A percentile compares a stretch with the other conserved stretches of the same genome.
Evolutionary conservation across 2,888 invertebrate genomes (phyloP).

Genomic region (Orthosia gracilis): DNA sequence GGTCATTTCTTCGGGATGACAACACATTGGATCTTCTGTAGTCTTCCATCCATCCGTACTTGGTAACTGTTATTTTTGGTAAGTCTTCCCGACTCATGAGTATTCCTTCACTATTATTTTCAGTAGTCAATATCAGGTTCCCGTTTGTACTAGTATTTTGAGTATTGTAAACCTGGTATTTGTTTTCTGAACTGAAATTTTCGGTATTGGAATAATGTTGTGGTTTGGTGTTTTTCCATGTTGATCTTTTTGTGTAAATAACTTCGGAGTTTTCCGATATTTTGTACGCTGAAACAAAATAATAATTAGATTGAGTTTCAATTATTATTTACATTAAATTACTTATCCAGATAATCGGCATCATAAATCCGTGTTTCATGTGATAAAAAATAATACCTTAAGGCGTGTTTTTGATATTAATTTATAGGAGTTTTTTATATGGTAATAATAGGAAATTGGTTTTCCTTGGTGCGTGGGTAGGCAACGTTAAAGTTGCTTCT

Average conservation of each 20-base stretch:
- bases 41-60: constrained; percentile 78
- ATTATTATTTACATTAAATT: too few relatives aligned
- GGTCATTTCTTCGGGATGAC: constrained; percentile 76
- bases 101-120: constrained; percentile 12
- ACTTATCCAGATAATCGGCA: not conserved
- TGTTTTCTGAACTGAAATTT: not conserved
- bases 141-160: constrained; percentile 17
- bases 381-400: not conserved
- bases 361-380: too few relatives aligned
- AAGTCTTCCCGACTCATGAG: not conserved
- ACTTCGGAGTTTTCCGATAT: constrained; percentile 75
- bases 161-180: not conserved
- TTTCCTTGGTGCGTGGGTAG: not conserved
- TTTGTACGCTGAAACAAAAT: constrained; percentile 80
- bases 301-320: too few relatives aligned
- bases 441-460: not conserved
- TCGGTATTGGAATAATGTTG: not conserved
- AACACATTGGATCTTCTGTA: constrained; percentile 75
- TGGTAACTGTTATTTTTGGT: constrained; percentile 44
- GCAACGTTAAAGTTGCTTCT: not conserved
- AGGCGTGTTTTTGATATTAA: not conserved
- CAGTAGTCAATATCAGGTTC: not conserved
- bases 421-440: not conserved
- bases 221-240: constrained; percentile 69
- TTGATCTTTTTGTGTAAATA: constrained; percentile 75